Base-by-base conservation (phyloP, 2,797 vertebrate genomes). In the Phrynocephalus vlangalii region DNA sequence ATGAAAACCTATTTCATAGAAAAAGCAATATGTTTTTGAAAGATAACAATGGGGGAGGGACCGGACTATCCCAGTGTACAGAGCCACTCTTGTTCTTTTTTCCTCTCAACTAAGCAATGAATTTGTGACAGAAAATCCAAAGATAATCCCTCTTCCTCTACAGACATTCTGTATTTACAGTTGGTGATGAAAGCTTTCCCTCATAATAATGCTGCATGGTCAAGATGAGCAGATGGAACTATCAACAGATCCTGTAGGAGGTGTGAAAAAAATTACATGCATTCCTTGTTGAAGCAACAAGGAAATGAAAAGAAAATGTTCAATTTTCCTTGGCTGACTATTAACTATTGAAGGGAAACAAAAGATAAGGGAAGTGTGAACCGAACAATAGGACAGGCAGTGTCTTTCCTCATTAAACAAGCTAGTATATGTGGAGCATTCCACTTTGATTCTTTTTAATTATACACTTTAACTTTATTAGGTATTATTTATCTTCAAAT, bases 181-280 rank as follows among this genome's bases (percentile, higher is more conserved):
- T 28, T 87, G 70, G n/a, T 91, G 82, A 83, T 92, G 83, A 85
- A 89, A 86, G 85, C 48, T 88, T 72, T 77, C 33, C 60, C 86
- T 26, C 76, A 22, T 44, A 22, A 26, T 83, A 26, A 28, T 84
- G 33, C 30, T 85, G 76, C 56, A 84, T 84, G 82, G 11, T 75
- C 89, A 75, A 89, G 78, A 90, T 38, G 30, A 71, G 75, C 56
- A 85, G 73, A 86, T 63, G 76, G 33, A 87, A n/a, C 68, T 63
- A 68, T 82, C 82, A 89, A 84, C 15, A 5, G 26, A 20, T 60
- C 60, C 28, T 88, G 56, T 33, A 90, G 18, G 84, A 91, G 82
- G 52, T 1, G 89, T 87, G 28, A 20, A 92, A 85, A 4, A 20
- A 63, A 87, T 73, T 44, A 86, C 60, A 81, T 1, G 2, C 91